Conservation (phyloP, 2,888 invertebrate genomes). For the Zygaena filipendulae region DNA sequence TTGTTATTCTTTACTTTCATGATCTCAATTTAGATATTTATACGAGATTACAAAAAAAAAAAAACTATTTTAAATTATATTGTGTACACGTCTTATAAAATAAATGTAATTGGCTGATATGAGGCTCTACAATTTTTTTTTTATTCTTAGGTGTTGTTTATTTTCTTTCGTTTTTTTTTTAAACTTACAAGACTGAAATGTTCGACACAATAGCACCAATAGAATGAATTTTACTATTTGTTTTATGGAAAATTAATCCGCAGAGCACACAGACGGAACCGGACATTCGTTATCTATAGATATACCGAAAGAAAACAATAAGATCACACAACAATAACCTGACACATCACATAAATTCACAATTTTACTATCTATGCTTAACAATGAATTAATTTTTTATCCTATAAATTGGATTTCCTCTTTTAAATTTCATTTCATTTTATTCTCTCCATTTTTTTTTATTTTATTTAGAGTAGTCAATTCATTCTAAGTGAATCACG, state of each 20-base stretch:
- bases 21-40: conserved; percentile 68
- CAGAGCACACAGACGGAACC: conserved; percentile 26
- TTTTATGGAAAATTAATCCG: conserved; percentile 32
- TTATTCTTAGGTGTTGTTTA: conserved; percentile 50
- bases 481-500: conserved; percentile 58
- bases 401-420: too few species aligned
- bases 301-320: too few species aligned
- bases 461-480: conserved; percentile 3
- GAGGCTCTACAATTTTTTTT: conserved; percentile 60
- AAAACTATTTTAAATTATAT: conserved; percentile 49
- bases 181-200: conserved; percentile 52
- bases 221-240: conserved; percentile 29
- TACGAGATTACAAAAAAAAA: conserved; percentile 64
- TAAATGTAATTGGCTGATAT: conserved; percentile 62
- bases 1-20: conserved; percentile 41
- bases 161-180: conserved; percentile 38
- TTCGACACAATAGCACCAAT: conserved; percentile 53
- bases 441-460: conserved; percentile 12
- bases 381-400: too few species aligned
- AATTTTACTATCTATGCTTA: too few species aligned
- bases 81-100: conserved; percentile 35
- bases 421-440: conserved; percentile 15
- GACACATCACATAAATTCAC: too few species aligned
- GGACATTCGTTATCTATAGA: too few species aligned
- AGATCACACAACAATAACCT: conserved; percentile 14